Evolutionary conservation across 2,888 invertebrate genomes (phyloP).

Genomic region (Mesochorus sp.): DNA sequence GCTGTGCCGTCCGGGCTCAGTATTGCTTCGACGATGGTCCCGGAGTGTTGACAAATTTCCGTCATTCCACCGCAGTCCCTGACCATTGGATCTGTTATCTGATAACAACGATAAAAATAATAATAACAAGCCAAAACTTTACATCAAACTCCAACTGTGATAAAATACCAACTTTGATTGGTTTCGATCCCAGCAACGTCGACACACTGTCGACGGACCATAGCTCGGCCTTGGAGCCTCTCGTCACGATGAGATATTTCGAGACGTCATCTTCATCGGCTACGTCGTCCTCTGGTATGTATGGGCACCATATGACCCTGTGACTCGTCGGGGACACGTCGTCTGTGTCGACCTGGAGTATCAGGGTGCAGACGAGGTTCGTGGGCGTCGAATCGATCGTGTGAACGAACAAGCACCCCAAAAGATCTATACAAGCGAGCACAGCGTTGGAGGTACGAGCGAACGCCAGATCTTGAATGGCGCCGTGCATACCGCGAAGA

Average conservation of each 20-base stretch:
- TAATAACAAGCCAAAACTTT: constrained; percentile 5
- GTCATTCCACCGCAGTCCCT: constrained; percentile 79
- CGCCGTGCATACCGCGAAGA: constrained; percentile 93
- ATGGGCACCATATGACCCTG: constrained; percentile 97
- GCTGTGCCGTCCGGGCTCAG: constrained; percentile 98
- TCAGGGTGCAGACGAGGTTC: constrained; percentile 83
- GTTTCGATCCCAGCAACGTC: constrained; percentile 70
- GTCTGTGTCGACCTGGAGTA: constrained; percentile 85
- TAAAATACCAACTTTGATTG: constrained; percentile 65
- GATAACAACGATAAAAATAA: constrained; percentile 61
- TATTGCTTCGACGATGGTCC: constrained; percentile 91
- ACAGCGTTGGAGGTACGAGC: constrained; percentile 91
- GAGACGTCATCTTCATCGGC: constrained; percentile 86
- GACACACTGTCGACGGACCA: constrained; percentile 77
- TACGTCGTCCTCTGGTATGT: constrained; percentile 87
- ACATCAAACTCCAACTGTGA: not conserved
- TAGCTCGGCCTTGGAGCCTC: constrained; percentile 86
- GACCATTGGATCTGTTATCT: constrained; percentile 74
- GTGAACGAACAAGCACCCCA: constrained; percentile 92
- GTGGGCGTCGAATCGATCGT: constrained; percentile 85
- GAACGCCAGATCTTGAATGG: constrained; percentile 96
- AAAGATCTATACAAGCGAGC: constrained; percentile 93
- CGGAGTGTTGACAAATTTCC: constrained; percentile 85
- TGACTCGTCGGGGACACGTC: constrained; percentile 83
- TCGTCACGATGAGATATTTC: constrained; percentile 91